Evolutionary conservation across 2,113 vertebrate species (phyloP).

Genomic region (Phocoena phocoena): DNA sequence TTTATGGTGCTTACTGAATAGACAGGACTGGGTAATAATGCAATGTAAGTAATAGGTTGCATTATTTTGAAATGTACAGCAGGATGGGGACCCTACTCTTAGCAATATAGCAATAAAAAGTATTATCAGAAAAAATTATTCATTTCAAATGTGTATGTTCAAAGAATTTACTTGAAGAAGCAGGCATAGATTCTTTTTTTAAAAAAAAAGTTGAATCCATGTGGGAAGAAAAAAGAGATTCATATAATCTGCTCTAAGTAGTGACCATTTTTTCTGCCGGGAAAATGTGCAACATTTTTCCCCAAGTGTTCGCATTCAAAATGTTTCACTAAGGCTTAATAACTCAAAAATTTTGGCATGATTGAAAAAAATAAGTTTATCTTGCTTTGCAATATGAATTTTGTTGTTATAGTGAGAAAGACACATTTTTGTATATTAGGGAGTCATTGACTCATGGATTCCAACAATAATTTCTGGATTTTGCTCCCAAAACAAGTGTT

Average conservation of each 20-base stretch:
- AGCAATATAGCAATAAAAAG: slow-evolving; percentile 46
- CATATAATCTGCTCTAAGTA: not conserved
- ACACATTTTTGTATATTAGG: not conserved
- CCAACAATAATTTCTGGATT: not conserved
- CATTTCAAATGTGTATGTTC: slow-evolving; percentile 18
- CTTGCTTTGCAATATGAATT: not conserved
- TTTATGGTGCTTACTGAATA: slow-evolving; percentile 55
- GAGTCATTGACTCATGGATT: not conserved
- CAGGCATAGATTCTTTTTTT: not conserved
- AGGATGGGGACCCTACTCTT: not conserved
- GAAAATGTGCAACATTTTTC: not conserved
- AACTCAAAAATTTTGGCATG: not conserved
- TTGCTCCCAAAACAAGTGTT: not conserved
- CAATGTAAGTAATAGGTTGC: slow-evolving; percentile 40
- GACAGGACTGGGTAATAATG: not conserved
- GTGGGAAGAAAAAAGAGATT: not conserved
- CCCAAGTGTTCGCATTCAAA: not conserved
- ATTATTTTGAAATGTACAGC: slow-evolving; percentile 68
- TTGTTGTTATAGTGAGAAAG: not conserved
- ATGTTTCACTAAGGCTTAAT: not conserved
- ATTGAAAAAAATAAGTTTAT: not conserved
- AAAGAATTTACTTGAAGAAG: slow-evolving; percentile 51
- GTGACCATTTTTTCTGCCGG: not conserved
- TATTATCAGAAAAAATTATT: slow-evolving; percentile 63
- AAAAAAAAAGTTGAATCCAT: not conserved